phyloP scores from a whole-genome alignment of 2,888 invertebrate genomes.

The Nowickia ferox region DNA sequence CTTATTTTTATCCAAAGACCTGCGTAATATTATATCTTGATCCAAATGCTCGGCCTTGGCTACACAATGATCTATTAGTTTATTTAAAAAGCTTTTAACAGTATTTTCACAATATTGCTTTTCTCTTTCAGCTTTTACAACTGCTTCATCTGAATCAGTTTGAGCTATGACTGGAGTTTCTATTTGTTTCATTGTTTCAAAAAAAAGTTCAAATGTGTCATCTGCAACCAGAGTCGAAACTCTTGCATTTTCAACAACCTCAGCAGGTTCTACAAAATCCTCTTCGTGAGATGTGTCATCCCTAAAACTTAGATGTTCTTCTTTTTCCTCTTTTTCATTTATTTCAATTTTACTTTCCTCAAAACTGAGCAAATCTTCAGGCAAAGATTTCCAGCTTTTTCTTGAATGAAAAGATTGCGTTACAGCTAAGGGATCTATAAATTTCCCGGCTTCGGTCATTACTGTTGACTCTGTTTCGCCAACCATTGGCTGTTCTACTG shows the following conservation, averaged over 20 bases:
- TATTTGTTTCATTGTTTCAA: slow-evolving; percentile 21
- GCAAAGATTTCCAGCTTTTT: not conserved
- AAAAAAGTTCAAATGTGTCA: slow-evolving; percentile 28
- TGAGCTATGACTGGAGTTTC: not conserved
- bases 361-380: not conserved
- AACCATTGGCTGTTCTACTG: not conserved
- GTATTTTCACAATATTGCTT: not conserved
- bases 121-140: not conserved
- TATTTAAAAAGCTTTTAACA: slow-evolving; percentile 71
- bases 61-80: slow-evolving; percentile 72
- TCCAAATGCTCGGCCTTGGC: slow-evolving; percentile 63
- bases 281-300: slow-evolving; percentile 24
- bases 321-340: not conserved
- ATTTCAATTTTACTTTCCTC: not conserved
- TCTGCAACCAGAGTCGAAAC: not conserved
- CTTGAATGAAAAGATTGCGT: not conserved
- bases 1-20: slow-evolving; percentile 74
- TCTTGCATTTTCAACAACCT: not conserved
- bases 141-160: slow-evolving; percentile 1
- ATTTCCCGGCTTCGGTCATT: slow-evolving; percentile 30
- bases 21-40: slow-evolving; percentile 56
- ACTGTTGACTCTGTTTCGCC: not conserved
- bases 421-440: slow-evolving; percentile 67
- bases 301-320: not conserved
- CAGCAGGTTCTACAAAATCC: not conserved